A percentile compares a stretch with the other conserved stretches of the same genome.
These are phyloP conservation scores for Syndactyla subalaris DNA, from an alignment of 2,797 vertebrate genomes.

Conservation along the genomic window DNA sequence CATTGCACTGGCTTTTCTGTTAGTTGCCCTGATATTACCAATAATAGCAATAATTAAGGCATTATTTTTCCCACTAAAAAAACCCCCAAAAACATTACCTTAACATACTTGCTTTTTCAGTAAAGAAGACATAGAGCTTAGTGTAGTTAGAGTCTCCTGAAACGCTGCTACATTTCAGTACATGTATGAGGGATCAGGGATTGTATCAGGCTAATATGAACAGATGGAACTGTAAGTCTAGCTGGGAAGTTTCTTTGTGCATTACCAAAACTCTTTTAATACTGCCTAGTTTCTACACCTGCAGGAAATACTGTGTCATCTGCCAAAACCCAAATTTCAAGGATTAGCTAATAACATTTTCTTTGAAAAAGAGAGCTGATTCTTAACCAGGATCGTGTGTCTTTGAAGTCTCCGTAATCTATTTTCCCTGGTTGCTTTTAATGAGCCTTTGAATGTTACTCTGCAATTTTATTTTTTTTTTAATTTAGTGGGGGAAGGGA, in stretches of 20 bases:
- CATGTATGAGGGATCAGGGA: neutral
- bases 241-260: neutral
- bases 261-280: conserved; percentile 42
- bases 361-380: conserved; percentile 65
- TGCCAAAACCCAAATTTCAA: conserved; percentile 63
- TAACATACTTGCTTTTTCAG: neutral
- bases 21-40: neutral
- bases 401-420: conserved; percentile 66
- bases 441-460: conserved; percentile 58
- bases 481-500: conserved; percentile 19
- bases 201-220: neutral
- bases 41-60: neutral
- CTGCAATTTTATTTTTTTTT: neutral
- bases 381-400: conserved; percentile 34
- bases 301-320: conserved; percentile 62
- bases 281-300: conserved; percentile 45
- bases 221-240: neutral
- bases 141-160: neutral
- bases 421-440: conserved; percentile 67
- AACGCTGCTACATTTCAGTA: neutral
- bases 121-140: neutral
- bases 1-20: neutral
- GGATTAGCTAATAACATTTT: conserved; percentile 68
- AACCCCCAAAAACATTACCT: neutral
- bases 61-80: neutral